phyloP scores from a whole-genome alignment of 1,140 invertebrate species.

The Leguminivora glycinivorella region DNA sequence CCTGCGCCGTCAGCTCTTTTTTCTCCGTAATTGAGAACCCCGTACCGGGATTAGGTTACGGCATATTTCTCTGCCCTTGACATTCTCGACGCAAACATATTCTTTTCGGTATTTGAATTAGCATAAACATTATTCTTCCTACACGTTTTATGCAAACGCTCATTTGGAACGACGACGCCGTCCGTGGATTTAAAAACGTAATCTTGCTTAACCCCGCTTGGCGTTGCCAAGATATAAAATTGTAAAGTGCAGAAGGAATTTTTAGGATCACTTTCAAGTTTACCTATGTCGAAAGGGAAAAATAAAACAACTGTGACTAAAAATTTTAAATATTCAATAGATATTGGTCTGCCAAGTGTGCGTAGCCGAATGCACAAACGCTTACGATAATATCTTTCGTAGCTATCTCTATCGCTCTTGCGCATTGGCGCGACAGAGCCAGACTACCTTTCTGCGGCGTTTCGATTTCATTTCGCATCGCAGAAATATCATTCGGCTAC shows the following conservation, averaged over 20 bases:
- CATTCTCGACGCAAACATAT: neutral
- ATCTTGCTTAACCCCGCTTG: neutral
- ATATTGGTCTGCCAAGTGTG: too few relatives aligned
- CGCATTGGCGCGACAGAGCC: too few relatives aligned
- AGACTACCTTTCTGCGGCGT: too few relatives aligned
- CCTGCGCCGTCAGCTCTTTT: neutral
- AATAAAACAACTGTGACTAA: too few relatives aligned
- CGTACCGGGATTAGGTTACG: slow-evolving; percentile 6
- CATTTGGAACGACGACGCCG: neutral
- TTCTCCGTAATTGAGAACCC: neutral
- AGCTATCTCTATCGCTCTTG: too few relatives aligned
- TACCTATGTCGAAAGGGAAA: too few relatives aligned
- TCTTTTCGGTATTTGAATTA: slow-evolving; percentile 10
- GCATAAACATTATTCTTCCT: slow-evolving; percentile 15
- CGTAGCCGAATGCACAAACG: too few relatives aligned
- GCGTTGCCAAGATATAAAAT: neutral
- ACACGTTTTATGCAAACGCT: slow-evolving; percentile 9
- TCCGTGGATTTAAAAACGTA: slow-evolving; percentile 6
- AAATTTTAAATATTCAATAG: too few relatives aligned
- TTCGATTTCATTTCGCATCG: too few relatives aligned
- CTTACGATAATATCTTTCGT: too few relatives aligned
- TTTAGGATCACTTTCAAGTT: neutral
- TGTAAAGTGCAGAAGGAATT: neutral
- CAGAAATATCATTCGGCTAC: too few relatives aligned
- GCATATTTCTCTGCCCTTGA: slow-evolving; percentile 14